Percentiles rank a stretch among this genome's conserved stretches.
Conservation (phyloP, 2,797 vertebrate genomes). For the Lagorchestes hirsutus region DNA sequence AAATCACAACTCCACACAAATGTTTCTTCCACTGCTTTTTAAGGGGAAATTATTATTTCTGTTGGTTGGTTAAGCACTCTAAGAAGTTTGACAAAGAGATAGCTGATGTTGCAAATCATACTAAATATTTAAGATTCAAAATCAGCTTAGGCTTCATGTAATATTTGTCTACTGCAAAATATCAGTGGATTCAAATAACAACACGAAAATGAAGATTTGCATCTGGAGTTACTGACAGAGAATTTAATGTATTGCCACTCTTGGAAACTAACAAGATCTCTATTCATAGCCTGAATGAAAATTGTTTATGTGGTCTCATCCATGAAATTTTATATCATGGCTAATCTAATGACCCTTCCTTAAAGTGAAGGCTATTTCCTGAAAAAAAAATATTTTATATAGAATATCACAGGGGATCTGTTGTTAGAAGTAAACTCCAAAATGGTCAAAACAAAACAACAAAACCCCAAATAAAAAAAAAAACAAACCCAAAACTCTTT, state of each 20-base stretch:
- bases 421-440: neutral
- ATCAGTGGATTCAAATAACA: slow-evolving; percentile 22
- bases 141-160: neutral
- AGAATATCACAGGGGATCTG: neutral
- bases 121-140: slow-evolving; percentile 38
- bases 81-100: slow-evolving; percentile 8
- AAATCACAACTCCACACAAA: neutral
- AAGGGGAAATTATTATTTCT: slow-evolving; percentile 24
- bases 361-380: slow-evolving; percentile 1
- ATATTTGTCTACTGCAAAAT: slow-evolving; percentile 9
- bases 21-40: neutral
- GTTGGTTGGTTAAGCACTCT: slow-evolving; percentile 5
- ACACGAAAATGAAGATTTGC: neutral
- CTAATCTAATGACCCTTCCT: slow-evolving; percentile 19
- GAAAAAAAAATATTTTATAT: neutral
- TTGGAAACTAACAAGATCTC: neutral
- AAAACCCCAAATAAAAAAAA: neutral
- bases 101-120: slow-evolving; percentile 1
- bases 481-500: neutral
- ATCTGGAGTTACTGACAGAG: slow-evolving; percentile 3
- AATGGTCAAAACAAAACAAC: neutral
- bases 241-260: neutral
- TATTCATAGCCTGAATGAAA: neutral
- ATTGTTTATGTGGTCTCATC: neutral
- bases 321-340: neutral